Percentiles rank a stretch among this genome's conserved stretches.
Conservation (phyloP, 2,113 vertebrate genomes). For the Sardina pilchardus region DNA sequence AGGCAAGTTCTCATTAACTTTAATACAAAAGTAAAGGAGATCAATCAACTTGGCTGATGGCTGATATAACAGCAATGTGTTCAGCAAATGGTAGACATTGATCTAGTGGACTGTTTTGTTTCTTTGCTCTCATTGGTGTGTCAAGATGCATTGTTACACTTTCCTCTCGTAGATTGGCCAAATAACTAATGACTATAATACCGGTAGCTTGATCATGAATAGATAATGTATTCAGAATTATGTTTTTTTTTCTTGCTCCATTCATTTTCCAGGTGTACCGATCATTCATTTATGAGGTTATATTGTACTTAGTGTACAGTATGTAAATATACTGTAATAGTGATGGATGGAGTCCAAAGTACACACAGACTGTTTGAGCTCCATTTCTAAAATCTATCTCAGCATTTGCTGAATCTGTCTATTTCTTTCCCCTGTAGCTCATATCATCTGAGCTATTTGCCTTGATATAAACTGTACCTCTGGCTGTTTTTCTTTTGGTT, state of each 20-base stretch:
- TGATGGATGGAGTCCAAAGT: not conserved
- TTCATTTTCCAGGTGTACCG: not conserved
- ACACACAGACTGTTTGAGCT: not conserved
- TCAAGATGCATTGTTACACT: not conserved
- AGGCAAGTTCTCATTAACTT: slow-evolving; percentile 47
- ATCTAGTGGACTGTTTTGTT: slow-evolving; percentile 41
- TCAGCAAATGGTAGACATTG: slow-evolving; percentile 59
- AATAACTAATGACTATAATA: not conserved
- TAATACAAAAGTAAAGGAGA: slow-evolving; percentile 49
- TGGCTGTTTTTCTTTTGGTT: slow-evolving; percentile 51
- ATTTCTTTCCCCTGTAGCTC: not conserved
- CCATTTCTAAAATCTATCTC: not conserved
- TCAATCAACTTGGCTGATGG: slow-evolving; percentile 60
- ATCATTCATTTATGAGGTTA: too few relatives aligned
- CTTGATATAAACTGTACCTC: slow-evolving; percentile 50
- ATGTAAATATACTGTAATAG: not conserved
- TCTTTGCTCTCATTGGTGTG: slow-evolving; percentile 25
- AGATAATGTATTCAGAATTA: not conserved
- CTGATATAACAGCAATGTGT: slow-evolving; percentile 57
- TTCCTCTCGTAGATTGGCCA: not conserved
- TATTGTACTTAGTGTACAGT: not conserved
- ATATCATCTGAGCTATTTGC: not conserved
- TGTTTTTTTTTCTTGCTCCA: not conserved
- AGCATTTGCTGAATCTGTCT: not conserved
- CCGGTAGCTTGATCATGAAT: too few relatives aligned